A percentile compares a stretch with the other conserved stretches of the same genome.
These are phyloP conservation scores for Synanthedon vespiformis DNA, from an alignment of 2,888 invertebrate genomes.

Conservation along the genomic window DNA sequence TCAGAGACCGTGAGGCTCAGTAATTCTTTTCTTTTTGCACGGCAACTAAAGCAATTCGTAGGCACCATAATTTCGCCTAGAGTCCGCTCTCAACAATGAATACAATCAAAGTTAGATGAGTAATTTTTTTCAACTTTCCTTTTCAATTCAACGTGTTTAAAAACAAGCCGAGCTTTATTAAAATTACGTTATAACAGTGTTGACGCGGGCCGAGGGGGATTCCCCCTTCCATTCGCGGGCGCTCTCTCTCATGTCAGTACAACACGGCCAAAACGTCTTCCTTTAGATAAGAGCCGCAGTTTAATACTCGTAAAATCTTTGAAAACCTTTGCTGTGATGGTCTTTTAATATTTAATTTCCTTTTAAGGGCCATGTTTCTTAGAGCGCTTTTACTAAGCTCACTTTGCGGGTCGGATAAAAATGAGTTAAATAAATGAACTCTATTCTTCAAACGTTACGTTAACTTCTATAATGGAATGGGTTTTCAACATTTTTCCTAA, in stretches of 20 bases:
- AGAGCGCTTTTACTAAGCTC: slow-evolving; percentile 23
- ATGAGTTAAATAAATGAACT: slow-evolving; percentile 14
- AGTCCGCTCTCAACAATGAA: slow-evolving; percentile 21
- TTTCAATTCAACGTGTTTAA: neutral
- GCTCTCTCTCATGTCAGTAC: slow-evolving; percentile 8
- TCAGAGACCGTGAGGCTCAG: neutral
- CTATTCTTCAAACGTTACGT: neutral
- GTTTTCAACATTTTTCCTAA: neutral
- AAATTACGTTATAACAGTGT: slow-evolving; percentile 51
- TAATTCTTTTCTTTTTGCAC: neutral
- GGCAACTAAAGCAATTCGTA: too few relatives aligned
- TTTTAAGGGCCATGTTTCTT: slow-evolving; percentile 35
- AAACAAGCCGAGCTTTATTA: slow-evolving; percentile 35
- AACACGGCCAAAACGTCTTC: slow-evolving; percentile 27
- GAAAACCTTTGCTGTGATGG: slow-evolving; percentile 41
- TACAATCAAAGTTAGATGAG: slow-evolving; percentile 32
- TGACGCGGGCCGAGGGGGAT: slow-evolving; percentile 21
- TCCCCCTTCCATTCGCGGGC: slow-evolving; percentile 8
- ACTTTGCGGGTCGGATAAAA: slow-evolving; percentile 22
- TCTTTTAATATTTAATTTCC: slow-evolving; percentile 64
- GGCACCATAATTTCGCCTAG: too few relatives aligned
- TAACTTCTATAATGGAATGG: neutral
- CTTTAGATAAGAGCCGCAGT: slow-evolving; percentile 28
- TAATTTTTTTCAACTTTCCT: slow-evolving; percentile 16
- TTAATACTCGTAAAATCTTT: slow-evolving; percentile 40